phyloP scores from a whole-genome alignment of 2,113 vertebrate species.

The human region GRCh38 chrX:41024001-41024500 shows the following conservation, averaged over 20 bases:
- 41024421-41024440: not conserved
- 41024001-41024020: too few species aligned
- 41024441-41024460: not conserved
- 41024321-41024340: not conserved
- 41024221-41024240: not conserved
- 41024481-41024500: not conserved
- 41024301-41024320: not conserved
- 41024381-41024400: not conserved
- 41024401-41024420: not conserved
- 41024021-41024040: too few species aligned
- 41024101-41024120: not conserved
- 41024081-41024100: not conserved
- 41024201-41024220: not conserved
- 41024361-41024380: constrained; percentile 6
- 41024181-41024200: not conserved
- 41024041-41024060: too few species aligned
- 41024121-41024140: not conserved
- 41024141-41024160: not conserved
- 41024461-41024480: constrained; percentile 30
- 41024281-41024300: not conserved
- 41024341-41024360: not conserved
- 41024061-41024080: too few species aligned
- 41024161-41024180: not conserved
- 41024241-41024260: not conserved
- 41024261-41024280: not conserved